Conservation (phyloP, 2,797 vertebrate species). For the Pseudopleuronectes americanus region DNA sequence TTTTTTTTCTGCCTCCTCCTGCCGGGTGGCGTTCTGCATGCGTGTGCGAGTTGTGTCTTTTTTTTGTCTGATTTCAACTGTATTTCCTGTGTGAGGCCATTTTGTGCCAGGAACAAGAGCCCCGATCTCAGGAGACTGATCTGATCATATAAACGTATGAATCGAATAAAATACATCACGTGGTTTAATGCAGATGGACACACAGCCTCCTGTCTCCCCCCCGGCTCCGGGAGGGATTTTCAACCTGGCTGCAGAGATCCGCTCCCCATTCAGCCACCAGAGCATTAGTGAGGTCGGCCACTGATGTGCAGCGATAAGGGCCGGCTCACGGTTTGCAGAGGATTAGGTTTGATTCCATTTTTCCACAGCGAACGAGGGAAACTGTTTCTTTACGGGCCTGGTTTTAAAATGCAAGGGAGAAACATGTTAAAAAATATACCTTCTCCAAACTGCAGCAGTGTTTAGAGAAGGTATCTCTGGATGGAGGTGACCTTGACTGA, state of each 20-base stretch:
- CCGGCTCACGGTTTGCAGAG: not conserved
- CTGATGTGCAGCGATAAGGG: conserved; percentile 7
- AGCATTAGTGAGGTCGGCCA: not conserved
- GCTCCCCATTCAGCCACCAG: conserved; percentile 6
- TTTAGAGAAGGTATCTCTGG: not conserved
- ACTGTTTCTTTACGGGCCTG: not conserved
- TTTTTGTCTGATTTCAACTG: not conserved
- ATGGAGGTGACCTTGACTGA: not conserved
- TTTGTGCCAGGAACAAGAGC: not conserved
- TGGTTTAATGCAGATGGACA: not conserved
- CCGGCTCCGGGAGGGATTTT: not conserved
- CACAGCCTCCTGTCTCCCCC: not conserved
- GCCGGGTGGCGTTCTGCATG: conserved; percentile 26
- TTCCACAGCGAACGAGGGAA: not conserved
- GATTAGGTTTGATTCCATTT: not conserved
- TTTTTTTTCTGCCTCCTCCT: conserved; percentile 48
- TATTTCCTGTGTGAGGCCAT: conserved; percentile 1
- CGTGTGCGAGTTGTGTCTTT: not conserved
- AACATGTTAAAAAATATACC: not conserved
- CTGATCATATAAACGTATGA: not conserved
- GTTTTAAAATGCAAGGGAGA: not conserved
- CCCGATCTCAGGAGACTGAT: not conserved
- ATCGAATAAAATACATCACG: not conserved
- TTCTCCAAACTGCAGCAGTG: not conserved
- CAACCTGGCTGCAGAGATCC: conserved; percentile 9